A percentile compares a stretch with the other conserved stretches of the same genome.
Evolutionary conservation across 2,888 invertebrate genomes (phyloP).

Genomic region (Drosophila meridiana): DNA sequence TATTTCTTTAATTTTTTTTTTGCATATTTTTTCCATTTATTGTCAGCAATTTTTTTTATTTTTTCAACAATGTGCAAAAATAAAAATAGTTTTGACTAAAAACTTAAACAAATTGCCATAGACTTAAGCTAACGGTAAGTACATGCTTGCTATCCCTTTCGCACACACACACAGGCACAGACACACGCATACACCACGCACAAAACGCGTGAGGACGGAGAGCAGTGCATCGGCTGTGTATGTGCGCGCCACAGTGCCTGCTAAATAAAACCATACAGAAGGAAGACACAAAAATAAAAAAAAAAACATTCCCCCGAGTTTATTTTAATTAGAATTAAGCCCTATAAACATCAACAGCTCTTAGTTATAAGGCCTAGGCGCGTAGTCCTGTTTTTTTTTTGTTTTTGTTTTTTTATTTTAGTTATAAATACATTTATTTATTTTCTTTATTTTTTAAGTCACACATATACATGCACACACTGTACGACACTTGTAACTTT

Average conservation of each 20-base stretch:
- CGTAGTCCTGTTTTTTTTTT: conserved; percentile 15
- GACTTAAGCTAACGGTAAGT: conserved; percentile 42
- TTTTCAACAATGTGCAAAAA: conserved; percentile 30
- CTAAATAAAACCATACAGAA: conserved; percentile 14
- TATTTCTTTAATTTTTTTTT: neutral
- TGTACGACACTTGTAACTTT: conserved; percentile 18
- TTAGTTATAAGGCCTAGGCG: conserved; percentile 37
- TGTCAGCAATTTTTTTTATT: conserved; percentile 68
- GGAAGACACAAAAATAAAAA: conserved; percentile 13
- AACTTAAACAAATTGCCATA: conserved; percentile 1
- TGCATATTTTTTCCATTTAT: conserved; percentile 57
- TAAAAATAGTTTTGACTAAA: neutral
- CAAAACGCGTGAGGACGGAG: conserved; percentile 63
- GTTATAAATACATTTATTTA: conserved; percentile 1
- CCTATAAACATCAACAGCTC: conserved; percentile 40
- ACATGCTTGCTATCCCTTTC: conserved; percentile 26
- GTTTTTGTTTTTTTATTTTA: neutral
- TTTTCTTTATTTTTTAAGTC: conserved; percentile 1
- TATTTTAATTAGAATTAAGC: conserved; percentile 41
- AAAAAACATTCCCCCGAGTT: conserved; percentile 26
- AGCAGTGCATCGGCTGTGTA: conserved; percentile 30
- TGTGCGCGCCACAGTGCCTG: conserved; percentile 12
- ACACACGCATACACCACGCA: conserved; percentile 35
- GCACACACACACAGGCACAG: conserved; percentile 9
- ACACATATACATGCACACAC: conserved; percentile 21